Evolutionary conservation across 2,113 vertebrate genomes (phyloP), one percentile per base, ranked within the genome.

Genomic region (Chloroceryle aenea): DNA sequence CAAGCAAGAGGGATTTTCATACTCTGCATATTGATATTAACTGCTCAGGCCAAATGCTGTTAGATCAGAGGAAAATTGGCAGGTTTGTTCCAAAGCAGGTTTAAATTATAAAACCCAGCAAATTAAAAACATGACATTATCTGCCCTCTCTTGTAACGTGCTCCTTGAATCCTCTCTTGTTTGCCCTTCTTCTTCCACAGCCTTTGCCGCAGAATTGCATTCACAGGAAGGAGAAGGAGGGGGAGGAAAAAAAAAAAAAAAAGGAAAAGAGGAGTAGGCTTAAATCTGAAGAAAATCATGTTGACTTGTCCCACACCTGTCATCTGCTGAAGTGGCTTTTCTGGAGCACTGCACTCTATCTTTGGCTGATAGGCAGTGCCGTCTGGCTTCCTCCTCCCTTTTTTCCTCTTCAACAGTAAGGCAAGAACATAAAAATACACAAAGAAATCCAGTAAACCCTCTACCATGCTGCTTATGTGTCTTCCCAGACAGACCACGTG

Each of bases 301-400:
- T 96, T 96, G 96, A 88, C 91, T 94, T 93, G 90, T 95, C 95
- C 97, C 95, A 89, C 86, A 93, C 82, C 90, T 89, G 88, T 93
- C 96, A 95, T 89, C 95, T 89, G 85, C 89, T 96, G 88, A 94
- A 96, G 89, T 96, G 93, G 95, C 87, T 95, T 96, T 96, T 97
- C 96, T 95, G 87, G 91, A 97, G 96, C 91, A 96, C 82, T 91
- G 81, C 93, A 89, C 95, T 96, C 96, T 95, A 83, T 95, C 91
- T 96, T 96, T 95, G 96, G 94, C 91, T 96, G 90, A 95, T 90
- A 96, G 92, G 96, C 90, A 95, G 93, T 91, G 85, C 94, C 93
- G 94, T 87, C 91, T 95, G 95, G 91, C 93, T 94, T 95, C 85
- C 92, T 95, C 93, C 91, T 95, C 96, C 91, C 82, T 83, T 82